Evolutionary conservation across 2,888 invertebrate species (phyloP), one percentile per base, ranked within the genome.

Genomic region (Apotomis capreana): DNA sequence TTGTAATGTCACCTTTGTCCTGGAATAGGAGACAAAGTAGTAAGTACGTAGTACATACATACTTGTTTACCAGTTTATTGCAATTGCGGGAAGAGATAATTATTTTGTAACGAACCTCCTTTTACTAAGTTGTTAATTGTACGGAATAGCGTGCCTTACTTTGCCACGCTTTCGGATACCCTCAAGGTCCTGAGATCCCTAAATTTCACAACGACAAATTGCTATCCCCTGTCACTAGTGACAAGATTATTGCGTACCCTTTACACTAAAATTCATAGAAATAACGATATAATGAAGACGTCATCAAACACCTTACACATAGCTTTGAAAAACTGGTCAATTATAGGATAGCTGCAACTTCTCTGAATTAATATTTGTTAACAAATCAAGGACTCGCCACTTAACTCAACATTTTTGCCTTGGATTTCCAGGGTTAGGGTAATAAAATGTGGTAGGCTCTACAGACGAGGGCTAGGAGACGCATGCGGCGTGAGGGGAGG

Each of bases 401-500:
- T 3, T 49, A 10, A 9, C 10, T 49, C 9, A 49, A 49, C 49
- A 49, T 44, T 36, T 54, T 54, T 64, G 15, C 10, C 0, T 57
- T 57, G 55, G 46, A 61, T 54, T 26, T 57, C 13, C 2, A 8
- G 40, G 15, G 36, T 46, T 3, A 8, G 40, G 15, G 36, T 46
- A 13, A 61, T 40, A 51, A 26, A 46, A 63, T 70, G 49, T 60
- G 62, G 62, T 59, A 64, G 74, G 75, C 76, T 75, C 74, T 76
- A 46, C 75, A 74, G 78, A 71, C 76, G 73, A 75, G 70, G 70
- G 64, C 57, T 64, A 67, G 70, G 68, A 68, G 60, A 76, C 67
- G 74, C 74, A 76, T 68, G 64, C 67, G 71, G 68, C 64, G 61
- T 58, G 75, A 68, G 74, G 76, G 75, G 79, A 77, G 74, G 78